phyloP scores from a whole-genome alignment of 2,113 vertebrate species.

The Hucho hucho region DNA sequence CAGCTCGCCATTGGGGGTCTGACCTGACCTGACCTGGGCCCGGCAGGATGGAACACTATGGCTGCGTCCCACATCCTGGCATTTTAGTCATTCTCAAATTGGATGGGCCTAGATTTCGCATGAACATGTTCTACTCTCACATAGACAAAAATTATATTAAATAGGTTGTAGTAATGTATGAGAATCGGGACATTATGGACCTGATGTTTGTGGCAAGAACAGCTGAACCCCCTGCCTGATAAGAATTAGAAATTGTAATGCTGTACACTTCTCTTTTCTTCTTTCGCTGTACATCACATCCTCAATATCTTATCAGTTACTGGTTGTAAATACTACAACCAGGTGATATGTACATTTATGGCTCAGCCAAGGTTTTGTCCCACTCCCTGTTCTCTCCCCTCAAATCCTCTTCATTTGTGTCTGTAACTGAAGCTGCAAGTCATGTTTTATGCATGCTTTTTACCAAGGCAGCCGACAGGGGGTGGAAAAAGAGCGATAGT shows the following conservation, averaged over 20 bases:
- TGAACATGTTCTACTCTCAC: no score
- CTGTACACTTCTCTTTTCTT: no score
- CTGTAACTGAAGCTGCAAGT: not conserved
- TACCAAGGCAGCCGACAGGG: conserved; percentile 2
- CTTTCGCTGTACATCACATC: not conserved
- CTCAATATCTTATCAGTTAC: not conserved
- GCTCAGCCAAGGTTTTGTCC: not conserved
- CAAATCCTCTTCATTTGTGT: no score
- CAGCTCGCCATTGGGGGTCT: no score
- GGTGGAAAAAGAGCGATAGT: not conserved
- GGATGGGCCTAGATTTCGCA: no score
- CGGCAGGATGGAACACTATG: no score
- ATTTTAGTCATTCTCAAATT: no score
- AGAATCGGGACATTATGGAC: not conserved
- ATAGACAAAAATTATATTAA: no score
- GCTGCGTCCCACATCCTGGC: no score
- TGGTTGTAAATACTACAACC: not conserved
- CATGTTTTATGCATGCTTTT: conserved; percentile 27
- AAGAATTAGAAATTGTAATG: not conserved
- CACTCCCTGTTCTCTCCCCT: no score
- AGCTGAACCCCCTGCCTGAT: not conserved
- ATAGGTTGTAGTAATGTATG: no score
- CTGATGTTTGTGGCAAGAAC: not conserved
- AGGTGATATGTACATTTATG: not conserved
- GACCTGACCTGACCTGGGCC: no score